Evolutionary conservation across 2,113 vertebrate genomes (phyloP).

Genomic region (Ophthalmolycus amberensis): DNA sequence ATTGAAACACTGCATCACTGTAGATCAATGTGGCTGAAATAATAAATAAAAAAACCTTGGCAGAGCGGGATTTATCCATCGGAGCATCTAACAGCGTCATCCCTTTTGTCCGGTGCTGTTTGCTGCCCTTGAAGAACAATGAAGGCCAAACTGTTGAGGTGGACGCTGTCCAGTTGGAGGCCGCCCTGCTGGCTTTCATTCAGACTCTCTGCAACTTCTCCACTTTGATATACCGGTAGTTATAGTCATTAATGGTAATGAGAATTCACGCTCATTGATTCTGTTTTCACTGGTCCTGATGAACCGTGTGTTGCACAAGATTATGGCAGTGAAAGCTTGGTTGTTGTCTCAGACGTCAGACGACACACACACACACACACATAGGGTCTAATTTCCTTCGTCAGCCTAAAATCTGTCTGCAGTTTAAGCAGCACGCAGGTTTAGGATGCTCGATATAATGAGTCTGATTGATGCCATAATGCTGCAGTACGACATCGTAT

Average conservation of each 20-base stretch:
- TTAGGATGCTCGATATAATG: not conserved
- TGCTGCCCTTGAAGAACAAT: conserved; percentile 10
- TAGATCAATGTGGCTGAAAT: not conserved
- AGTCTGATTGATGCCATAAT: not conserved
- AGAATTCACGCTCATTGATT: not conserved
- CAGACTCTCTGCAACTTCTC: conserved; percentile 19
- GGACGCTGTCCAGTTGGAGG: conserved; percentile 42
- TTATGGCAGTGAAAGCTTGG: not conserved
- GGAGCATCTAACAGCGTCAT: conserved; percentile 1
- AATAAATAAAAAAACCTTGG: not conserved
- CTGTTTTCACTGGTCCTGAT: not conserved
- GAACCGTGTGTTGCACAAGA: not conserved
- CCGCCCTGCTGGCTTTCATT: conserved; percentile 19
- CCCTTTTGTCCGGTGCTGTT: conserved; percentile 8
- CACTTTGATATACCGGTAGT: conserved; percentile 18
- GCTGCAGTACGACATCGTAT: conserved; percentile 27
- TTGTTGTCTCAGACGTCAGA: not conserved
- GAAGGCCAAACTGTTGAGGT: conserved; percentile 26
- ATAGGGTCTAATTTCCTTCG: not conserved
- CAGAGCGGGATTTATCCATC: not conserved
- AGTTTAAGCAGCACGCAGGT: not conserved
- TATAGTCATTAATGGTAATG: conserved; percentile 20
- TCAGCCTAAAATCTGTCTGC: not conserved
- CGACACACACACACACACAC: not conserved
- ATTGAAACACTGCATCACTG: not conserved